Base-by-base conservation (phyloP, 2,797 vertebrate genomes). In the Alcedo atthis region DNA sequence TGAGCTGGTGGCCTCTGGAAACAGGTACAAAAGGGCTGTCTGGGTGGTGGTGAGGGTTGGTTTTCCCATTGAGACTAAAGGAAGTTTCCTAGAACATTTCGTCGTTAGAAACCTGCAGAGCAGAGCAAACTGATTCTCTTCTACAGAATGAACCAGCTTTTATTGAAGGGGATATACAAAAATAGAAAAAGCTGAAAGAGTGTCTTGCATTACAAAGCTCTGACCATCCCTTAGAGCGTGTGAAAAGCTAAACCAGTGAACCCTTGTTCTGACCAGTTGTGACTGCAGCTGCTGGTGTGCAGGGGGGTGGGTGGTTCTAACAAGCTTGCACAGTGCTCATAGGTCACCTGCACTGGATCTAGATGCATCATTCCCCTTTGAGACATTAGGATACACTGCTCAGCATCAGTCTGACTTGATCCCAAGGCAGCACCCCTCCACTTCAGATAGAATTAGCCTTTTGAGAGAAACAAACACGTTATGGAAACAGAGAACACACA, bases 121-220 rank as follows among this genome's bases (percentile, higher is more conserved):
- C 81, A 67, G 93, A 95, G 92, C 82, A 93, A 78, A 73, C 12
- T 5, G 13, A 59, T 94, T 89, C 79, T 87, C 90, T 90, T 94
- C 95, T 93, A 71, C 15, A 61, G 66, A 89, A 42, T 89, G 93
- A 92, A 80, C 85, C 16, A 48, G 82, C 74, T 91, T 91, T 95
- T 90, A 95, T 90, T 91, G 82, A 95, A 96, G 93, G 87, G 81
- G 92, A 95, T 96, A 87, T 96, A 96, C 95, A 96, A 96, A 97
- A 97, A 95, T 96, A 96, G 45, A 96, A 96, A 96, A 96, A 92
- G 89, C 95, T 93, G 69, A 37, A 91, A 95, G 94, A 87, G 87
- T 42, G 75, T 80, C 67, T 92, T 82, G 89, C 67, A 4, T 92
- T 82, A 87, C 81, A 83, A 94, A 96, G 95, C 90, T 83, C 58